Percentiles rank a stretch among this genome's conserved stretches.
phyloP scores from a whole-genome alignment of 1,140 invertebrate species.

The Pseudomyrmex sp. region DNA sequence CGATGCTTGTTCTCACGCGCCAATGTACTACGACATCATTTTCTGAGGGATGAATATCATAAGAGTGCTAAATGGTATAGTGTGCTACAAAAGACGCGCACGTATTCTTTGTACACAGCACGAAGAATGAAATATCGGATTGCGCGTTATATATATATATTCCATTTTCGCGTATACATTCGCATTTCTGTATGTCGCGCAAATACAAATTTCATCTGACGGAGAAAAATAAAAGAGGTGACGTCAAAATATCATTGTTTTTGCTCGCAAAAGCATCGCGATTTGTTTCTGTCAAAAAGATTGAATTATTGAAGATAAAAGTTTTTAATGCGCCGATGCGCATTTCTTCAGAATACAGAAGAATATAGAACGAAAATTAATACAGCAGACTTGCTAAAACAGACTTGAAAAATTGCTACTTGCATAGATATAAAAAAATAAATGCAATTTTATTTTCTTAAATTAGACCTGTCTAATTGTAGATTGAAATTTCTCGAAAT shows the following conservation, averaged over 20 bases:
- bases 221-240: too few species aligned
- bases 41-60: conserved; percentile 10
- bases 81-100: neutral
- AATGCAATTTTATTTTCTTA: neutral
- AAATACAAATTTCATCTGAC: neutral
- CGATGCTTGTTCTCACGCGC: conserved; percentile 5
- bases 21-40: conserved; percentile 10
- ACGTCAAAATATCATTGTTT: neutral
- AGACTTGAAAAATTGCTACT: too few species aligned
- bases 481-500: neutral
- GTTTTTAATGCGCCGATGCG: neutral
- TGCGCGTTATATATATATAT: neutral
- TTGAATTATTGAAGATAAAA: neutral
- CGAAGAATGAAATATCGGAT: conserved; percentile 8
- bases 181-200: neutral
- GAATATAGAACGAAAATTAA: neutral
- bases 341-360: neutral
- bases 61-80: neutral
- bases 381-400: too few species aligned
- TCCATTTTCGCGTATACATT: conserved; percentile 3
- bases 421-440: too few species aligned
- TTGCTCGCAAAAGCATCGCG: neutral
- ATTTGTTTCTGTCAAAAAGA: neutral
- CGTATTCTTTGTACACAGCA: neutral
- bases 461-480: neutral